phyloP scores from a whole-genome alignment of 2,888 invertebrate genomes.

The Emesis furor region DNA sequence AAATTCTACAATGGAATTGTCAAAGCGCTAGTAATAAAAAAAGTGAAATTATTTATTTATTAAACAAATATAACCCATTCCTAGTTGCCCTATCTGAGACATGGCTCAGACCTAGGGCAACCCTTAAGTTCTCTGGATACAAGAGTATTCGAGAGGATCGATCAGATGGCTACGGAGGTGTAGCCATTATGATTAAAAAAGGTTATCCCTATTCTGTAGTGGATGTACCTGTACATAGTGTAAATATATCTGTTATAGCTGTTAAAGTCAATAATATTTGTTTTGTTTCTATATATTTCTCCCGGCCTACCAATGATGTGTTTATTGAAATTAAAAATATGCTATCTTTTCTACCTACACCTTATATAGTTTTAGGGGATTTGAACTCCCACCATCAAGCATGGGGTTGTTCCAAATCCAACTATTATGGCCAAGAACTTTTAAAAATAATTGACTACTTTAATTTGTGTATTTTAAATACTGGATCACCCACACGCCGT shows the following conservation, averaged over 20 bases:
- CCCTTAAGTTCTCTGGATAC: slow-evolving; percentile 34
- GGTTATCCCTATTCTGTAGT: background rate
- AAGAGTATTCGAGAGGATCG: slow-evolving; percentile 29
- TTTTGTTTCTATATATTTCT: background rate
- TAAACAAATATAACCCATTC: slow-evolving; percentile 36
- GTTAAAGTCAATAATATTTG: background rate
- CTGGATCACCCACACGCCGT: background rate
- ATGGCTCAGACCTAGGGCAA: slow-evolving; percentile 23
- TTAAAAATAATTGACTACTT: too few relatives aligned
- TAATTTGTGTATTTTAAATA: too few relatives aligned
- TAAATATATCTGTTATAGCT: background rate
- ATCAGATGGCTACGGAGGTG: slow-evolving; percentile 35
- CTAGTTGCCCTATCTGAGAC: slow-evolving; percentile 36
- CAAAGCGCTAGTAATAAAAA: background rate
- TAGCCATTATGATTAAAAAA: slow-evolving; percentile 31
- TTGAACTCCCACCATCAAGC: background rate
- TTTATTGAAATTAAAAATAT: background rate
- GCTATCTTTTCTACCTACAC: background rate
- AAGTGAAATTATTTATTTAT: slow-evolving; percentile 14
- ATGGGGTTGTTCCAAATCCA: background rate
- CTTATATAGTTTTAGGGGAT: background rate
- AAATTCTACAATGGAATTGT: slow-evolving; percentile 34
- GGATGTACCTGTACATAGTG: slow-evolving; percentile 1
- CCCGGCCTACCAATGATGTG: background rate
- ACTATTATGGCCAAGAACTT: background rate